Evolutionary conservation across 1,140 invertebrate species (phyloP), one percentile per base, ranked within the genome.

Genomic region (Apis florea): DNA sequence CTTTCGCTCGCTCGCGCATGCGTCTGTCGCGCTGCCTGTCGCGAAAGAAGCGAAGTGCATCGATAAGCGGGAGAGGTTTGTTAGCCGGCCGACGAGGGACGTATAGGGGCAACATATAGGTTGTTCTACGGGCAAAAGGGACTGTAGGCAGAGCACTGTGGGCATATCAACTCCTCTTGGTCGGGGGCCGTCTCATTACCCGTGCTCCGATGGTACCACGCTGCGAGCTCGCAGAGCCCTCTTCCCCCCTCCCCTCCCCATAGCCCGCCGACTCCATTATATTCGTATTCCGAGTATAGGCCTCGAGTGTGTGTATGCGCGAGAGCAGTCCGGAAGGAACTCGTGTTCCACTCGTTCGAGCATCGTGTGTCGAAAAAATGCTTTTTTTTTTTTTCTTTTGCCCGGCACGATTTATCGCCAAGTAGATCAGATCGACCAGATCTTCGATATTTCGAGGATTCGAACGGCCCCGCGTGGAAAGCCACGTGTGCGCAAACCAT

Each of bases 151-250:
- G 40, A 68, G 24, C n/a, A 69, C 82, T 71, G 70, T 69, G 86
- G 85, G 88, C 85, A 88, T 89, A 93, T 92, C 92, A 90, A 89
- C 84, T 90, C 85, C 91, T 92, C 92, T 92, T 94, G 90, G 92
- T 93, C 93, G 93, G 92, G 92, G 93, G 92, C 92, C 92, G 92
- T 92, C 92, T 94, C 93, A 94, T 94, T 94, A 93, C 91, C 91
- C 89, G 92, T 91, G 90, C 86, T 80, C 87, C 83, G 82, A 88
- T 90, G 91, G 91, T 93, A 91, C 90, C 92, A 93, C 86, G 93
- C 92, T 93, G 92, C 74, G 92, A 87, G 84, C 87, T 90, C 89
- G 88, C 89, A 87, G 89, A 84, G 54, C 73, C 84, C 83, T n/a
- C n/a, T n/a, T n/a, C n/a, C n/a, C n/a, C n/a, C n/a, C n/a, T n/a